phyloP scores from a whole-genome alignment of 2,888 invertebrate species.

The Isoperla grammatica region DNA sequence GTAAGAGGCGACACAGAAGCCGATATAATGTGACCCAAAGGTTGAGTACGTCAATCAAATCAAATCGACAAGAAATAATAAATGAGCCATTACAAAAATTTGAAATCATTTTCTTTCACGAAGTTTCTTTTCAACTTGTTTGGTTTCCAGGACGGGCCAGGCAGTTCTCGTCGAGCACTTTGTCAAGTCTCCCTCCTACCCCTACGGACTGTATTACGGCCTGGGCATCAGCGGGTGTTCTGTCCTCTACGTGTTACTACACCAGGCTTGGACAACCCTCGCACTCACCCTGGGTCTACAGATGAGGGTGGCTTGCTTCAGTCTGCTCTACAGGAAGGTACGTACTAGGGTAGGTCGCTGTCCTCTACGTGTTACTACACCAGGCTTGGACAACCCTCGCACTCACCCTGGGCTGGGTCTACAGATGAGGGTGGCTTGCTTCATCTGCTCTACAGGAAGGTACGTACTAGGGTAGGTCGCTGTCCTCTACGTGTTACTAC shows the following conservation, averaged over 20 bases:
- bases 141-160: conserved; percentile 17
- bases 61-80: too few species aligned
- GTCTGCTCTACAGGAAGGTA: conserved; percentile 21
- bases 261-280: conserved; percentile 20
- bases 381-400: conserved; percentile 21
- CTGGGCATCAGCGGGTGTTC: conserved; percentile 12
- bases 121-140: too few species aligned
- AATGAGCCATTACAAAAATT: too few species aligned
- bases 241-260: conserved; percentile 12
- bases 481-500: conserved; percentile 12
- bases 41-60: too few species aligned
- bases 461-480: conserved; percentile 10
- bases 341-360: too few species aligned
- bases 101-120: too few species aligned
- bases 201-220: conserved; percentile 2
- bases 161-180: conserved; percentile 14
- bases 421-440: conserved; percentile 19
- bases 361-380: conserved; percentile 15
- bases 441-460: conserved; percentile 14
- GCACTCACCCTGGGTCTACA: conserved; percentile 14
- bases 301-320: conserved; percentile 19
- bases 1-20: too few species aligned
- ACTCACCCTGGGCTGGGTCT: conserved; percentile 9
- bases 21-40: too few species aligned
- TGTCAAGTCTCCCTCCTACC: not conserved